A percentile compares a stretch with the other conserved stretches of the same genome.
Evolutionary conservation across 2,888 invertebrate genomes (phyloP).

Genomic region (Penaeus monodon): DNA sequence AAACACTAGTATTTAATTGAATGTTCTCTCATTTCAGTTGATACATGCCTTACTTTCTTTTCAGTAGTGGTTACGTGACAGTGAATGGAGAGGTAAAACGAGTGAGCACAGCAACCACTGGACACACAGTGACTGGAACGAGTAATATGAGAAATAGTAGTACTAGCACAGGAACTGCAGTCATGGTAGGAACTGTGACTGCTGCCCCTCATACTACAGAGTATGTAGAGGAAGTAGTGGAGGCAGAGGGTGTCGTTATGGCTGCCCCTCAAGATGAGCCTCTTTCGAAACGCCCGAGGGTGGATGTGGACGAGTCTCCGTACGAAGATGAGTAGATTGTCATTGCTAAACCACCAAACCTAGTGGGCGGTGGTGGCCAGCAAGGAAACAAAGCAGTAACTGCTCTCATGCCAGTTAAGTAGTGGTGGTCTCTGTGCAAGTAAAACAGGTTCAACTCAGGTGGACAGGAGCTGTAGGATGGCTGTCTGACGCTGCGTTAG

Average conservation of each 20-base stretch:
- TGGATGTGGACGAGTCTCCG: conserved; percentile 45
- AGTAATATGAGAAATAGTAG: conserved; percentile 46
- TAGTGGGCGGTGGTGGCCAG: no score
- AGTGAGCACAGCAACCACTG: conserved; percentile 50
- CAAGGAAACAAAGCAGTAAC: no score
- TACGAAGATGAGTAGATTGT: conserved; percentile 55
- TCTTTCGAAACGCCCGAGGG: conserved; percentile 45
- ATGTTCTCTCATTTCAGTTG: no score
- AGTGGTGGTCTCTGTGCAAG: no score
- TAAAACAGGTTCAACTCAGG: no score
- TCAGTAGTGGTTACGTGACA: conserved; percentile 62
- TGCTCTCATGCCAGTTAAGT: no score
- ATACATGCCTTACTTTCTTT: neutral
- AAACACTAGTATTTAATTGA: no score
- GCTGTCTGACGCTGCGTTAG: no score
- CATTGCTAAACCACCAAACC: no score
- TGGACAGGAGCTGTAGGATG: no score
- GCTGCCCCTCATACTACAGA: conserved; percentile 51
- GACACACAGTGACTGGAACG: conserved; percentile 29
- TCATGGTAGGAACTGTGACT: conserved; percentile 57
- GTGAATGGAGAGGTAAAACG: conserved; percentile 65
- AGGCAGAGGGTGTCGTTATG: conserved; percentile 58
- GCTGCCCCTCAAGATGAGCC: conserved; percentile 57
- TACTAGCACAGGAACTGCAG: conserved; percentile 42
- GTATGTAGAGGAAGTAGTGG: conserved; percentile 58